Evolutionary conservation across 2,797 vertebrate species (phyloP).

Genomic region (Lophius americanus): DNA sequence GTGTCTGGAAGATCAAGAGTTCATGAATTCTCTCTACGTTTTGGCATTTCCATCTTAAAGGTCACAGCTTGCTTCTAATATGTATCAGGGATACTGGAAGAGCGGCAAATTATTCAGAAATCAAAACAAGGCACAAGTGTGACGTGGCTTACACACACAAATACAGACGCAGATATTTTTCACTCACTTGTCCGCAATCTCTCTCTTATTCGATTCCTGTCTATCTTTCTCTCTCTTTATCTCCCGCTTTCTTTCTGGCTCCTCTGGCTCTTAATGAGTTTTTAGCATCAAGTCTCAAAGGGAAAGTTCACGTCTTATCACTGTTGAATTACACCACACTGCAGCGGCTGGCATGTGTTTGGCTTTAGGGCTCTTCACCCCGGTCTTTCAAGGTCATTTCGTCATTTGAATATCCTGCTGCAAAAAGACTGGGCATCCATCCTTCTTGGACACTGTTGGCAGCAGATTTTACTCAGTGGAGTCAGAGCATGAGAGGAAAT

Average conservation of each 20-base stretch:
- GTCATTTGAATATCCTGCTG: constrained; percentile 49
- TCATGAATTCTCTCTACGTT: constrained; percentile 48
- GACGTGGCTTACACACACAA: constrained; percentile 23
- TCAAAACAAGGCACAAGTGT: constrained; percentile 33
- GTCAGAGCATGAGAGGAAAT: constrained; percentile 46
- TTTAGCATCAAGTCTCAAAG: constrained; percentile 33
- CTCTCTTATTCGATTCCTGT: constrained; percentile 12
- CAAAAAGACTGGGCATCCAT: constrained; percentile 45
- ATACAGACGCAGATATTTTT: constrained; percentile 23
- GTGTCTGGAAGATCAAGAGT: constrained; percentile 45
- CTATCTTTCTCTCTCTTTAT: constrained; percentile 7
- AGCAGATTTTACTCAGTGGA: constrained; percentile 53
- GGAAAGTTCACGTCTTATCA: constrained; percentile 39
- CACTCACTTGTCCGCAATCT: constrained; percentile 8
- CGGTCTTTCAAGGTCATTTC: constrained; percentile 58
- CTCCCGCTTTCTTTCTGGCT: constrained; percentile 12
- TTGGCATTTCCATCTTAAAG: constrained; percentile 69
- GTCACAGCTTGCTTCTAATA: constrained; percentile 58
- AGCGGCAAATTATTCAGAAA: constrained; percentile 45
- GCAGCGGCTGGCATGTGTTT: constrained; percentile 44
- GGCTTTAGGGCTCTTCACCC: constrained; percentile 47
- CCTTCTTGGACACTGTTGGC: constrained; percentile 35
- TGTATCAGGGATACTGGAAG: constrained; percentile 40
- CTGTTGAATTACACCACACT: constrained; percentile 62
- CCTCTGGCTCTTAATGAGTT: constrained; percentile 50